Evolutionary conservation across 1,140 invertebrate genomes (phyloP), one percentile per base, ranked within the genome.

Genomic region (Drosophila neocordata): DNA sequence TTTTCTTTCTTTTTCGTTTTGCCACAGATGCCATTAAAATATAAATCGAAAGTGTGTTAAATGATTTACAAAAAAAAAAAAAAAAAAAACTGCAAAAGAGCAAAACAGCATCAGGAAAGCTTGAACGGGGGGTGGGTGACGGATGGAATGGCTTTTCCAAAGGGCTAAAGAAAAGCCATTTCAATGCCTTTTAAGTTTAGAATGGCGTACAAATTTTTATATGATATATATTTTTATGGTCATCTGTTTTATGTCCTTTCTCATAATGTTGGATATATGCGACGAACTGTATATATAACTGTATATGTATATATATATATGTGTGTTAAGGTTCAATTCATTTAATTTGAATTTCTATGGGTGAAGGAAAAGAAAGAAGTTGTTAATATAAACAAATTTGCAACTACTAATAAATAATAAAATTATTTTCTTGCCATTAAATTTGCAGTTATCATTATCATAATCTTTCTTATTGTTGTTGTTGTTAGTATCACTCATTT

Each of bases 31-130:
- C 73, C 80, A 84, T 84, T 84, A 84, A 79, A 84, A 83, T 83
- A 84, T 84, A 84, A 84, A 84, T 84, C 80, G 80, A 84, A 73
- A 79, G 80, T 69, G 80, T 84, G 76, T 84, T 84, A 84, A 84
- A 84, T 84, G 80, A 84, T 84, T 84, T 76, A 77, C 80, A 77
- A 84, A 84, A 76, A 48, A 15, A 15, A 48, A 9, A 8, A 48
- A 48, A 48, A 18, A 24, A 24, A 24, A 24, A 24, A 24, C 24
- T 2, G 24, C 52, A 65, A 53, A 55, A 57, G 41, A 15, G 35
- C 34, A 35, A 15, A 22, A 15, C 52, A 63, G 48, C 35, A 52
- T 20, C 11, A 66, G 60, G 9, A 35, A 35, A 35, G 41, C 41
- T 4, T 13, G 3, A 15, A 44, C 13, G 22, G 15, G n/a, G 37